Evolutionary conservation across 2,113 vertebrate genomes (phyloP), one percentile per base, ranked within the genome.

Genomic region (Hylia prasina): DNA sequence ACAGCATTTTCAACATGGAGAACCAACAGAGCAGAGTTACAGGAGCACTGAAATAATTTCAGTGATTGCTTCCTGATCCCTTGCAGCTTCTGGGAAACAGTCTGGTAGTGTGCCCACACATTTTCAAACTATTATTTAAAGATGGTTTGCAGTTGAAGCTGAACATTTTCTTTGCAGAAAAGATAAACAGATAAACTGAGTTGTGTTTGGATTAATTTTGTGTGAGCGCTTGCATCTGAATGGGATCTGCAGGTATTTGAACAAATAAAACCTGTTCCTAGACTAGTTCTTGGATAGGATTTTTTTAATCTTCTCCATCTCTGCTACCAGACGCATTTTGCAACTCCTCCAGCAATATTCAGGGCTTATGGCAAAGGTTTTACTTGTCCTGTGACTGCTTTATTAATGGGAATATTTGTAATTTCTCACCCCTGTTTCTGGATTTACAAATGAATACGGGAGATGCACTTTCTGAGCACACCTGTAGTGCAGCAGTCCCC

Each of bases 201-300:
- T 65, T 45, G 42, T 58, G 66, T 80, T 93, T 66, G 66, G 90
- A 86, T 92, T 90, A 70, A 75, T 88, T 94, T 44, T 78, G 85
- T 81, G 60, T 71, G 71, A 86, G 22, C 3, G 0, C 51, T 93
- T 88, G 82, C 90, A 39, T 77, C 72, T 72, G 70, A 88, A 82
- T 82, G 56, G 66, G 73, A 93, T 75, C 84, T 94, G 77, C 45
- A 73, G 93, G 68, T 83, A 88, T 92, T 71, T 93, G 87, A 88
- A 78, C 85, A 93, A 93, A 95, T 92, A 95, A 91, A 95, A 93
- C 91, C 72, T 75, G 86, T 83, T 96, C 82, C 71, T 86, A 35
- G 79, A 88, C 75, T 58, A 80, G 84, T 93, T 92, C 85, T 92
- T 86, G 64, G 66, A 30, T 80, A 72, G 56, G 66, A 65, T 57